Conservation (phyloP, 2,113 vertebrate genomes). For the Mus pahari region DNA sequence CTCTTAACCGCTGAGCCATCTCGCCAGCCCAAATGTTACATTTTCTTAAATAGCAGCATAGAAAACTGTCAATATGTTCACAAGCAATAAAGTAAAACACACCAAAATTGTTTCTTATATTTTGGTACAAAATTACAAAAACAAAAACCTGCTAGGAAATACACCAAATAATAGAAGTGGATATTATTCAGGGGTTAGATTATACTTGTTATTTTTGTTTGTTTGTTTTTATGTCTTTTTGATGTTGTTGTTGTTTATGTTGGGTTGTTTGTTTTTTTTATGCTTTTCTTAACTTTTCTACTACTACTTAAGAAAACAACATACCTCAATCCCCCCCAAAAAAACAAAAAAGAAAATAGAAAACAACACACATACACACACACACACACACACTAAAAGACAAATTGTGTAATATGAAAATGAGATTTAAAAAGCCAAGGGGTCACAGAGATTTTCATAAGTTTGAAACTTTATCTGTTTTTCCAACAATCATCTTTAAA, state of each 20-base stretch:
- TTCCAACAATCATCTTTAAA: background rate
- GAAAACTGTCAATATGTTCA: background rate
- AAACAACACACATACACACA: background rate
- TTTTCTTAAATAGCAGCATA: background rate
- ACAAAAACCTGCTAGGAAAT: background rate
- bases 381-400: background rate
- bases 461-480: background rate
- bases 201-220: background rate
- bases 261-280: background rate
- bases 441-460: background rate
- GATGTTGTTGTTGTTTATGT: too few species aligned
- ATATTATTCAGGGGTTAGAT: background rate
- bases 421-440: background rate
- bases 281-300: conserved; percentile 2
- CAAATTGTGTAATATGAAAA: background rate
- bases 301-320: conserved; percentile 35
- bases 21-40: too few species aligned
- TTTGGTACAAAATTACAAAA: background rate
- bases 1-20: too few species aligned
- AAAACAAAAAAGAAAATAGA: too few species aligned
- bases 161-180: background rate
- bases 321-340: too few species aligned
- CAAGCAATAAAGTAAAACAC: background rate
- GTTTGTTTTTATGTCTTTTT: too few species aligned
- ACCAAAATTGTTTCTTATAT: too few species aligned